Percentiles rank a stretch among this genome's conserved stretches.
Conservation (phyloP, 2,113 vertebrate species). For the Circaetus cinerascens region DNA sequence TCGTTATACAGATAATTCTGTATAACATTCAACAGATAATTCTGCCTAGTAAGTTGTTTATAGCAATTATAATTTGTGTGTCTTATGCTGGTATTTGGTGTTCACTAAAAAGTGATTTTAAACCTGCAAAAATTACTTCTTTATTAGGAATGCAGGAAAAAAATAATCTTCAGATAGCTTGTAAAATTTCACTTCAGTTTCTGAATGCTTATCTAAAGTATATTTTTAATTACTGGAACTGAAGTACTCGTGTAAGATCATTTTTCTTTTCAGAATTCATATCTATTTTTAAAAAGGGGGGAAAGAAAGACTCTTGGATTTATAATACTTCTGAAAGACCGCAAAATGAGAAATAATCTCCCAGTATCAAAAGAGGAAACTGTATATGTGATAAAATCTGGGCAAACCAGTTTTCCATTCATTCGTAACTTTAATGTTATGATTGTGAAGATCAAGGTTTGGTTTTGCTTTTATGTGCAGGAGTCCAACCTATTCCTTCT, state of each 20-base stretch:
- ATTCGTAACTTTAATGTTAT: background rate
- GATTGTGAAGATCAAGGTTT: conserved; percentile 51
- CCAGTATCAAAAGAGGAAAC: background rate
- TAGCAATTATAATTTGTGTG: background rate
- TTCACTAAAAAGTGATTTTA: background rate
- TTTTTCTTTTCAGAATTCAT: background rate
- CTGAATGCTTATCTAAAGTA: background rate
- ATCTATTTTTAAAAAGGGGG: background rate
- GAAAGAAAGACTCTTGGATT: background rate
- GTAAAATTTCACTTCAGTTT: background rate
- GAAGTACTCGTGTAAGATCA: background rate
- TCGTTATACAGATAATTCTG: background rate
- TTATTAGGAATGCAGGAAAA: background rate
- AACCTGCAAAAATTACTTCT: background rate
- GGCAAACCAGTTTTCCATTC: background rate
- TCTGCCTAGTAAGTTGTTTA: background rate
- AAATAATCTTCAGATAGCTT: background rate
- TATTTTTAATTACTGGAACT: background rate
- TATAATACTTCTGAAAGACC: background rate
- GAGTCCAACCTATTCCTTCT: conserved; percentile 86
- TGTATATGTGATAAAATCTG: background rate
- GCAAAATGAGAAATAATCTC: background rate
- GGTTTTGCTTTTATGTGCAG: conserved; percentile 71
- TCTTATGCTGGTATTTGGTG: background rate
- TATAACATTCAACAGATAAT: background rate